Evolutionary conservation across 2,113 vertebrate genomes (phyloP).

Genomic region (Australoheros scitulus): DNA sequence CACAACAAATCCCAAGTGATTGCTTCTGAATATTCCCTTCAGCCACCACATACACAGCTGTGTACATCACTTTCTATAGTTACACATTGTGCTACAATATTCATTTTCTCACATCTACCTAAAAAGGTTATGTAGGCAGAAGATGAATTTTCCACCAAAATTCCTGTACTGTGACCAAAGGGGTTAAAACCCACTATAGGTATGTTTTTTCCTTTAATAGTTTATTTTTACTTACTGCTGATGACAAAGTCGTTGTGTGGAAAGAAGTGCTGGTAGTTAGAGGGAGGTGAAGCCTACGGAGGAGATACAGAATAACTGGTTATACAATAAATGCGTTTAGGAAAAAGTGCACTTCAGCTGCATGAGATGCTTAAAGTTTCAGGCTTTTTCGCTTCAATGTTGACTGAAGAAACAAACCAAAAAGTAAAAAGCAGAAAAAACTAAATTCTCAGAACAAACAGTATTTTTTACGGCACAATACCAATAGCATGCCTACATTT

Average conservation of each 20-base stretch:
- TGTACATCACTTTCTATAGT: too few relatives aligned
- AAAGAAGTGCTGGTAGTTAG: constrained; percentile 46
- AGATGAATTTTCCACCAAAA: too few relatives aligned
- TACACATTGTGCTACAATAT: too few relatives aligned
- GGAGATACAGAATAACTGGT: neutral
- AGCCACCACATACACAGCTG: too few relatives aligned
- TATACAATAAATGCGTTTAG: neutral
- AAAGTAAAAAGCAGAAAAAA: too few relatives aligned
- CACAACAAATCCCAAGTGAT: neutral
- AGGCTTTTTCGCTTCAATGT: neutral
- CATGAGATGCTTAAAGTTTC: neutral
- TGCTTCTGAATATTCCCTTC: neutral
- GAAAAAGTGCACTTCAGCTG: neutral
- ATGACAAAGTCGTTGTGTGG: constrained; percentile 50
- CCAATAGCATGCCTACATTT: neutral
- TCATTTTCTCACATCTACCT: too few relatives aligned
- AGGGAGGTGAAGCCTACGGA: constrained; percentile 39
- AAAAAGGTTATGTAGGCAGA: too few relatives aligned
- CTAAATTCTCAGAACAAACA: too few relatives aligned
- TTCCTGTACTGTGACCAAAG: too few relatives aligned
- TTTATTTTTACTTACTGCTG: constrained; percentile 40
- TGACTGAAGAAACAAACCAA: too few relatives aligned
- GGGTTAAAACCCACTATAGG: too few relatives aligned
- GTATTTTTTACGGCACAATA: neutral
- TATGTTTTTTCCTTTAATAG: too few relatives aligned